These are phyloP conservation scores for Andrena haemorrhoa DNA, from an alignment of 2,888 invertebrate species.

Conservation along the genomic window DNA sequence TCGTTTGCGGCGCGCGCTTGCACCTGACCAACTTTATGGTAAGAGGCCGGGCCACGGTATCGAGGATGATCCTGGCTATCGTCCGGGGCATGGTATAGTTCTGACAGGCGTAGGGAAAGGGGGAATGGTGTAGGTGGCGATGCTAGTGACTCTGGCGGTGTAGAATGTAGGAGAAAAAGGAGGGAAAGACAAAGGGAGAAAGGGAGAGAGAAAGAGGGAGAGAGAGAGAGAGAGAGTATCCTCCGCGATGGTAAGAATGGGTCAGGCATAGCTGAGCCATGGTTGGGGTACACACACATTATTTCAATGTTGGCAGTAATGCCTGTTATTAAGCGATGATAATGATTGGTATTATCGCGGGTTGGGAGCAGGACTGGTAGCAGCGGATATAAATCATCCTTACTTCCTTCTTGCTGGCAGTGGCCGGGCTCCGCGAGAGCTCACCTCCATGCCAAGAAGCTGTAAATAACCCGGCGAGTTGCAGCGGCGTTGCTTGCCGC, in stretches of 20 bases:
- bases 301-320: conserved; percentile 85
- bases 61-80: conserved; percentile 39
- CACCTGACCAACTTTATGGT: conserved; percentile 68
- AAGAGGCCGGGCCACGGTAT: conserved; percentile 42
- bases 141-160: conserved; percentile 25
- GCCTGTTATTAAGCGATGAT: conserved; percentile 85
- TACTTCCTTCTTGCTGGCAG: conserved; percentile 84
- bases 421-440: conserved; percentile 76
- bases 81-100: conserved; percentile 31
- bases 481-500: conserved; percentile 69
- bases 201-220: conserved; percentile 51
- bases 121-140: conserved; percentile 55
- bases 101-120: conserved; percentile 29
- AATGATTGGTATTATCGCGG: conserved; percentile 85
- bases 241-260: conserved; percentile 73
- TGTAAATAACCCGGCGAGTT: conserved; percentile 82
- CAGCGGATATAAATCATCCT: conserved; percentile 85
- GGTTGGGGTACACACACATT: conserved; percentile 80
- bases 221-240: conserved; percentile 48
- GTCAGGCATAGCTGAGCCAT: conserved; percentile 74
- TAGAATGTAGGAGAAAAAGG: conserved; percentile 30
- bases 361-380: conserved; percentile 84
- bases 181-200: conserved; percentile 21
- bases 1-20: conserved; percentile 65
- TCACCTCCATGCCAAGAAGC: conserved; percentile 82